phyloP scores from a whole-genome alignment of 23 tunicate species.

The Corella eumyota region DNA sequence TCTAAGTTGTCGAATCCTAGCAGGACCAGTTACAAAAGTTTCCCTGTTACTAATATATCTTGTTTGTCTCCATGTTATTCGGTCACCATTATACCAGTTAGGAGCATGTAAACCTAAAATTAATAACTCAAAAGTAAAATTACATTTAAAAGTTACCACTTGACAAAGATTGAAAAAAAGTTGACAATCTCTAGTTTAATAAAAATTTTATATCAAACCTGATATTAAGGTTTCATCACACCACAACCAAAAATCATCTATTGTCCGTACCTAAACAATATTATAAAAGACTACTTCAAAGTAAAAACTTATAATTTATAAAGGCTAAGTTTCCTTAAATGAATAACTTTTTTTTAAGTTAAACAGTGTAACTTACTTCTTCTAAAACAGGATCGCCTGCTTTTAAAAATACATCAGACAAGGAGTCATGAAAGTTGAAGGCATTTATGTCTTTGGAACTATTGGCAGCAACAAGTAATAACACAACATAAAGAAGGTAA shows the following conservation, averaged over 20 bases:
- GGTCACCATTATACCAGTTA: conserved; percentile 62
- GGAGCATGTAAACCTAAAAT: conserved; percentile 62
- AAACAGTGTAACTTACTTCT: no score
- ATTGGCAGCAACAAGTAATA: conserved; percentile 47
- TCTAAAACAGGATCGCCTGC: conserved; percentile 34
- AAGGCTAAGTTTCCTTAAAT: no score
- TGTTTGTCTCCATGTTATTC: conserved; percentile 48
- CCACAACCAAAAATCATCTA: conserved; percentile 71
- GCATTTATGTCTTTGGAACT: conserved; percentile 39
- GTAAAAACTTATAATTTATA: no score
- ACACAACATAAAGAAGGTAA: conserved; percentile 47
- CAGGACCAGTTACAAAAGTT: conserved; percentile 72
- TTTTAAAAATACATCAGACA: conserved; percentile 42
- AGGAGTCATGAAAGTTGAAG: conserved; percentile 33
- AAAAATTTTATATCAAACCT: no score
- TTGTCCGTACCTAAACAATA: conserved; percentile 33
- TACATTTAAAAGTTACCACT: no score
- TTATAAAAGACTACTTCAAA: neutral
- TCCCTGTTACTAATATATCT: conserved; percentile 58
- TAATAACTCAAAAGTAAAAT: no score
- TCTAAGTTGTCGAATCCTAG: conserved; percentile 65
- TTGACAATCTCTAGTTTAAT: no score
- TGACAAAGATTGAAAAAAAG: no score
- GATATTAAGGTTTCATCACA: conserved; percentile 19
- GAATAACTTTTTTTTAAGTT: no score